Evolutionary conservation across 2,888 invertebrate genomes (phyloP).

Genomic region (Cremastinae sp.): DNA sequence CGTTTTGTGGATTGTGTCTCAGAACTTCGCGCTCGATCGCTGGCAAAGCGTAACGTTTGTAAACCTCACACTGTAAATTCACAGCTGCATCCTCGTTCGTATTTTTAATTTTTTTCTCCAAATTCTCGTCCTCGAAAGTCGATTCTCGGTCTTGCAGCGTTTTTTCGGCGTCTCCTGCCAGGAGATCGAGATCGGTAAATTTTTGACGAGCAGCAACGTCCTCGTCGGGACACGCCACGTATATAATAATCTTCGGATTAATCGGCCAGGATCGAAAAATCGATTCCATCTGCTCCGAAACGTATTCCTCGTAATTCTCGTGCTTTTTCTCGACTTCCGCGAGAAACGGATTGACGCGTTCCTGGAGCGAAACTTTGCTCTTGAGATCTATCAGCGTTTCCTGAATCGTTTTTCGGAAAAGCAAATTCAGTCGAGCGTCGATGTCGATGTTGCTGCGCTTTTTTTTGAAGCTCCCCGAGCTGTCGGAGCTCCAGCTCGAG

Average conservation of each 20-base stretch:
- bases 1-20: slow-evolving; percentile 81
- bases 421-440: slow-evolving; percentile 10
- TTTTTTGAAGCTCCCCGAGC: slow-evolving; percentile 1
- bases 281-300: slow-evolving; percentile 64
- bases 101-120: slow-evolving; percentile 80
- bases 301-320: slow-evolving; percentile 51
- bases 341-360: slow-evolving; percentile 33
- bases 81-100: slow-evolving; percentile 81
- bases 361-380: background rate
- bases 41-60: slow-evolving; percentile 79
- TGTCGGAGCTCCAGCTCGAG: slow-evolving; percentile 16
- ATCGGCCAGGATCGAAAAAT: slow-evolving; percentile 73
- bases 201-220: slow-evolving; percentile 79
- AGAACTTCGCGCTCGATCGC: slow-evolving; percentile 82
- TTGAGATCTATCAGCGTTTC: slow-evolving; percentile 1
- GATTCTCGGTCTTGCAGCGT: slow-evolving; percentile 57
- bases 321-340: slow-evolving; percentile 8
- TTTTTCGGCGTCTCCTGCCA: slow-evolving; percentile 69
- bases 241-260: slow-evolving; percentile 82
- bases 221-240: slow-evolving; percentile 82
- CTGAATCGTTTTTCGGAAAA: slow-evolving; percentile 24
- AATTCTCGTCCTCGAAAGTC: slow-evolving; percentile 59
- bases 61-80: slow-evolving; percentile 81
- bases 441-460: background rate
- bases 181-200: slow-evolving; percentile 75